These are phyloP conservation scores for Rhabditophanes sp. DNA, from an alignment of 2,888 invertebrate species.

Conservation along the genomic window DNA sequence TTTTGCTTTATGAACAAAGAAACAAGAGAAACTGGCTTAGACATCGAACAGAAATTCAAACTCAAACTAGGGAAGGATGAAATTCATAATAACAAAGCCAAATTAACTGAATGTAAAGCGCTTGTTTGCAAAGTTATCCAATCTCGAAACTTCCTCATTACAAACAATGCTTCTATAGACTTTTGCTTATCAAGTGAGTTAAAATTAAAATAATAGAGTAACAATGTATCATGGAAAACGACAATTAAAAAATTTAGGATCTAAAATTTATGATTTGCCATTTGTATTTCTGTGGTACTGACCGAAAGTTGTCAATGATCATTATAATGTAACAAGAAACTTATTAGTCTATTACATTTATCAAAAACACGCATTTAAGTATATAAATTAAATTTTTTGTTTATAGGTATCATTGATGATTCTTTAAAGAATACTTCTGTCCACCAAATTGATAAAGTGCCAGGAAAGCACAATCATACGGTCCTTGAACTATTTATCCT, in stretches of 20 bases:
- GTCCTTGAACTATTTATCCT: slow-evolving; percentile 37
- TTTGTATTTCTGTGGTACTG: no score
- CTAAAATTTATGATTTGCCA: no score
- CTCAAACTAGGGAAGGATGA: slow-evolving; percentile 17
- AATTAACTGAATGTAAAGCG: slow-evolving; percentile 14
- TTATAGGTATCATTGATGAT: slow-evolving; percentile 16
- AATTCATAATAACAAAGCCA: slow-evolving; percentile 1
- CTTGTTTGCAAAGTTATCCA: slow-evolving; percentile 25
- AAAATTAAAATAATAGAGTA: no score
- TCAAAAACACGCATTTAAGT: no score
- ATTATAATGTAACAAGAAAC: no score
- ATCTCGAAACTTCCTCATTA: slow-evolving; percentile 13
- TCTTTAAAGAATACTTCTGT: slow-evolving; percentile 11
- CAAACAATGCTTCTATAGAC: slow-evolving; percentile 18
- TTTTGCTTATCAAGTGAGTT: no score
- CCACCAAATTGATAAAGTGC: neutral
- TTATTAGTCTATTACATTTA: no score
- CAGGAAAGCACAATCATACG: slow-evolving; percentile 10
- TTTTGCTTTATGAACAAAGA: slow-evolving; percentile 13
- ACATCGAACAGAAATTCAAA: slow-evolving; percentile 21
- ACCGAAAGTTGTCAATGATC: no score
- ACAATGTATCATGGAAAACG: no score
- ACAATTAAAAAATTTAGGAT: no score
- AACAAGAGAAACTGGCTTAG: slow-evolving; percentile 14
- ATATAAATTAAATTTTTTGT: no score